These are phyloP conservation scores for Oxystoma pomonae DNA, from an alignment of 2,888 invertebrate genomes.

Conservation along the genomic window DNA sequence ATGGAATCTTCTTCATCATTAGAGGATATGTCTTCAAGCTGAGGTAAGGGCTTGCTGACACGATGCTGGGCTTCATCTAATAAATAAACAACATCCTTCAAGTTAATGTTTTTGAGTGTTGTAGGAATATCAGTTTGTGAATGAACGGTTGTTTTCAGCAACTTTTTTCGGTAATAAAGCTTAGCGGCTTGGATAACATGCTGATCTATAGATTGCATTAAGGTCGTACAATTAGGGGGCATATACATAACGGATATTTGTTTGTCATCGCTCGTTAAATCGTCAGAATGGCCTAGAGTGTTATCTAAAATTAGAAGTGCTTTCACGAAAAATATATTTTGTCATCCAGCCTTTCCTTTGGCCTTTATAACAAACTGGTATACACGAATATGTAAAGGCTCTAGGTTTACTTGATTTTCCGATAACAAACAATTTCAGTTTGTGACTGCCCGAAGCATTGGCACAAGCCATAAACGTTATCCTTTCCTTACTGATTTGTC, in stretches of 20 bases:
- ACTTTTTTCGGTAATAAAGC: constrained; percentile 1
- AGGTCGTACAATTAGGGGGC: not conserved
- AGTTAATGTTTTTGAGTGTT: constrained; percentile 1
- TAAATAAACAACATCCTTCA: not conserved
- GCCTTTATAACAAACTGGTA: too few relatives aligned
- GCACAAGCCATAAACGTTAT: not conserved
- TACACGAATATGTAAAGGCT: too few relatives aligned
- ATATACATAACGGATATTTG: constrained; percentile 1
- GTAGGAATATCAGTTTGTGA: not conserved
- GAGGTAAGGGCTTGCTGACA: not conserved
- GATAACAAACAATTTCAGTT: too few relatives aligned
- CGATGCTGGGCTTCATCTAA: not conserved
- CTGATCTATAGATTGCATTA: not conserved
- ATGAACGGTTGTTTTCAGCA: not conserved
- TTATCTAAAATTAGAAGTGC: constrained; percentile 1
- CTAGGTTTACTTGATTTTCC: too few relatives aligned
- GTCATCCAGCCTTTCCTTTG: not conserved
- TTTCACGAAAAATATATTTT: not conserved
- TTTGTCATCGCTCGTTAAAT: not conserved
- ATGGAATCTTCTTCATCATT: not conserved
- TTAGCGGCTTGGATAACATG: not conserved
- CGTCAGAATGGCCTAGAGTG: constrained; percentile 1
- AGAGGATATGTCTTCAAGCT: not conserved
- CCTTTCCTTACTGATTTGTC: constrained; percentile 1
- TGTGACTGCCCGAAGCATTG: constrained; percentile 1